Percentiles rank a stretch among this genome's conserved stretches.
Evolutionary conservation across 1,140 invertebrate genomes (phyloP).

Genomic region (Manduca sexta): DNA sequence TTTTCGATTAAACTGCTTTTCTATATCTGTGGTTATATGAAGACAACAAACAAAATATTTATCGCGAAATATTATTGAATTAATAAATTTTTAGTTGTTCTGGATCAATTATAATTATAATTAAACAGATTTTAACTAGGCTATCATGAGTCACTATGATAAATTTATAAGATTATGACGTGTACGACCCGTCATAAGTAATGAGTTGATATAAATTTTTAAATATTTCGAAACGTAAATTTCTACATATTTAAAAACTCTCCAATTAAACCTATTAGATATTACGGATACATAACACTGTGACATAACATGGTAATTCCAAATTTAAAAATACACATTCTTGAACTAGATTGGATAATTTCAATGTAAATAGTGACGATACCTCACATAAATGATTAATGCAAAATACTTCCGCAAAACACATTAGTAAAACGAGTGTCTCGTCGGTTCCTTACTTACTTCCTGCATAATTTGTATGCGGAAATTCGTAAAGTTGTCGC

Average conservation of each 20-base stretch:
- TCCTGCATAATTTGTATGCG: conserved; percentile 21
- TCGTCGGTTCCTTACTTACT: conserved; percentile 15
- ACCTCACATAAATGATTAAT: not conserved
- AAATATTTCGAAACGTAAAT: too few relatives aligned
- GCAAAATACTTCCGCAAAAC: conserved; percentile 7
- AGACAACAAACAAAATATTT: not conserved
- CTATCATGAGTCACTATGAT: too few relatives aligned
- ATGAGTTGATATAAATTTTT: too few relatives aligned
- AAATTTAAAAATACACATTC: too few relatives aligned
- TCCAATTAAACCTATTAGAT: too few relatives aligned
- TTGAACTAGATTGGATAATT: not conserved
- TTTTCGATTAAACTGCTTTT: not conserved
- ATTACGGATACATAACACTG: too few relatives aligned
- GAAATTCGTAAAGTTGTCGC: conserved; percentile 11
- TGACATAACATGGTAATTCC: too few relatives aligned
- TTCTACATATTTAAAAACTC: too few relatives aligned
- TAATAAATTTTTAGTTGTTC: not conserved
- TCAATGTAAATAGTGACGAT: not conserved
- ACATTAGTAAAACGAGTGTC: conserved; percentile 9
- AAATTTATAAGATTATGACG: too few relatives aligned
- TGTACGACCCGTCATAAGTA: too few relatives aligned
- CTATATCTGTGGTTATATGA: not conserved
- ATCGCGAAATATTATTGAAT: not conserved
- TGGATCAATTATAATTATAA: too few relatives aligned
- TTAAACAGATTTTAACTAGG: too few relatives aligned